Percentiles rank a stretch among this genome's conserved stretches.
Conservation (phyloP, 1,140 invertebrate genomes). For the Cydia pomonella region DNA sequence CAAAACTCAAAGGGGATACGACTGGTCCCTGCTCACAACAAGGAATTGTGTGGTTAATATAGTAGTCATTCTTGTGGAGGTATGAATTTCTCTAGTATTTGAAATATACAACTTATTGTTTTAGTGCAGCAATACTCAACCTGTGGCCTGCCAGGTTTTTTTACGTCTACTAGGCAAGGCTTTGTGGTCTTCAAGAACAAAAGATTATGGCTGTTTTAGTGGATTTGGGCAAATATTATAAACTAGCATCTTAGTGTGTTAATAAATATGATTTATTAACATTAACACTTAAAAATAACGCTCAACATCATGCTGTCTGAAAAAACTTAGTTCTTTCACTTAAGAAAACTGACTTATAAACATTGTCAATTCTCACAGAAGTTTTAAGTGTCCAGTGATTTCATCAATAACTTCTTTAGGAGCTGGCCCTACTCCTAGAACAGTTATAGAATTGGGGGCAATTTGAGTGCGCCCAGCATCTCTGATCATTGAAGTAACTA, state of each 20-base stretch:
- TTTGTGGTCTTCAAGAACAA: too few relatives aligned
- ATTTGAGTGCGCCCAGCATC: slow-evolving; percentile 97
- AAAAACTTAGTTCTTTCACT: background rate
- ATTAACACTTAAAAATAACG: background rate
- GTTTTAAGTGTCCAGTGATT: slow-evolving; percentile 93
- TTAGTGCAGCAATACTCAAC: too few relatives aligned
- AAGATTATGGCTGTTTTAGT: background rate
- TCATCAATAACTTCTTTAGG: slow-evolving; percentile 87
- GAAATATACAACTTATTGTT: too few relatives aligned
- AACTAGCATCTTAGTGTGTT: background rate
- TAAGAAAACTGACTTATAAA: background rate
- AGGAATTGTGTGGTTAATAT: too few relatives aligned
- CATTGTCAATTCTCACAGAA: slow-evolving; percentile 82
- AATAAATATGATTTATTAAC: slow-evolving; percentile 1
- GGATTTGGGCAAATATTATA: background rate
- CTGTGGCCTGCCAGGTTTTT: too few relatives aligned
- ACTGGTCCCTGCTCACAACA: too few relatives aligned
- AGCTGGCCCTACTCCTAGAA: slow-evolving; percentile 94
- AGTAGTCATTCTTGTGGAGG: too few relatives aligned
- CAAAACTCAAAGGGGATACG: too few relatives aligned
- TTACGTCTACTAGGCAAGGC: too few relatives aligned
- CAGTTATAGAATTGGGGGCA: slow-evolving; percentile 91
- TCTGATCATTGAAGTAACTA: slow-evolving; percentile 87
- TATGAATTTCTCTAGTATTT: too few relatives aligned
- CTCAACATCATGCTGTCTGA: background rate